phyloP scores from a whole-genome alignment of 2,113 vertebrate genomes.

The Neolamprologus fasciatus region DNA sequence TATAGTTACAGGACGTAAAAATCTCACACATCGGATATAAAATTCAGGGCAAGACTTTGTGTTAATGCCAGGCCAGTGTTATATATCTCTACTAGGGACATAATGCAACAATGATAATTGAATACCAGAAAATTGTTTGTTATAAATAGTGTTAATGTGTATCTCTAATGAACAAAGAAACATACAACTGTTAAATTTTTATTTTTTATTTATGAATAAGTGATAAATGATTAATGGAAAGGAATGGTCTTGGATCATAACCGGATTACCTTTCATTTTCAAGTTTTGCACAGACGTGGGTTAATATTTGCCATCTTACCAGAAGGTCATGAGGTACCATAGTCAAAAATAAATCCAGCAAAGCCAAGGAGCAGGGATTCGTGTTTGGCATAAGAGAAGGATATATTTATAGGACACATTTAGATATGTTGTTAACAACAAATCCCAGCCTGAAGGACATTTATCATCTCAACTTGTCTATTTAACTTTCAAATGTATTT shows the following conservation, averaged over 20 bases:
- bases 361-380: neutral
- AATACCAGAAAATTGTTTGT: neutral
- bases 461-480: neutral
- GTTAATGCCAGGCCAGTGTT: neutral
- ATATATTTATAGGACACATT: slow-evolving; percentile 44
- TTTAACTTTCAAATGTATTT: neutral
- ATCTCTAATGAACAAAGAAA: neutral
- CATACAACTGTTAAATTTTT: neutral
- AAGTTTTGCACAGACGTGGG: neutral
- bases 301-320: neutral
- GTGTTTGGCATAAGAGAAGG: neutral
- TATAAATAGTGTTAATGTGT: neutral
- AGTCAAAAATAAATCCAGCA: slow-evolving; percentile 37
- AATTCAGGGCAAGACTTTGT: neutral
- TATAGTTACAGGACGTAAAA: slow-evolving; percentile 9
- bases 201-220: neutral
- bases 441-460: neutral
- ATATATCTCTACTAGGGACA: neutral
- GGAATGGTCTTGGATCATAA: neutral
- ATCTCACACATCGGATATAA: slow-evolving; percentile 9
- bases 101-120: neutral
- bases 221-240: neutral
- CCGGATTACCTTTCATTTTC: neutral
- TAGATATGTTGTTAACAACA: neutral
- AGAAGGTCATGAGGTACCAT: neutral